Base-by-base conservation (phyloP, 2,888 invertebrate species). In the Amphimallon solstitiale region DNA sequence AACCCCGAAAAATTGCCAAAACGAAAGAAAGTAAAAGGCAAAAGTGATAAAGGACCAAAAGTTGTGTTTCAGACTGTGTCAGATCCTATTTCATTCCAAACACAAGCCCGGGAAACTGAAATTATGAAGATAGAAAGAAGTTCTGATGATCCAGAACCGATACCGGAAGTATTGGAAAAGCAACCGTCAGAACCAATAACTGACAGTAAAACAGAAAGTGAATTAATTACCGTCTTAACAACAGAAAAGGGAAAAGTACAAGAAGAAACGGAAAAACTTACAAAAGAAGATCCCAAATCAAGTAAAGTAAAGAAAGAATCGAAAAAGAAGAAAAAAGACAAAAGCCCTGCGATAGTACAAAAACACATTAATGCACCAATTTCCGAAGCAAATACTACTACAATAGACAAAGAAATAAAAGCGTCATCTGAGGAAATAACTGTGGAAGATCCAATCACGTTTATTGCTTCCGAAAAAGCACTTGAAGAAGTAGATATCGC, bases 271-370 rank as follows among this genome's bases (percentile, higher is more conserved):
- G 40, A 17, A 49, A 19, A 49, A 49, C 7, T 15, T 15, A 12
- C 7, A 17, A 21, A 49, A 49, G 14, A 49, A 19, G 21, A 19
- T 9, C 6, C 7, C n/a, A 5, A 29, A 29, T 5, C 29, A 2
- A 7, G 7, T 17, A 59, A 43, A 43, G 0, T 21, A n/a, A 48
- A 38, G 48, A 65, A 59, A 10, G 49, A 59, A 15, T 43, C 65
- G 14, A 60, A 61, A 7, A 61, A 66, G 69, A 38, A 67, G 65
- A 66, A 69, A 17, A 59, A 63, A 34, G 23, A 51, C 6, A 62
- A 65, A 56, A 63, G 45, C 34, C 5, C 35, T 19, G 54, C 35
- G n/a, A 19, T 23, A 14, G 35, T 46, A 7, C 56, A 52, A 38
- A 65, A 70, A 35, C 62, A 61, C 2, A 72, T 19, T 5, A 35